Evolutionary conservation across 1,140 invertebrate species (phyloP).

Genomic region (Macrosteles quadrilineatus): DNA sequence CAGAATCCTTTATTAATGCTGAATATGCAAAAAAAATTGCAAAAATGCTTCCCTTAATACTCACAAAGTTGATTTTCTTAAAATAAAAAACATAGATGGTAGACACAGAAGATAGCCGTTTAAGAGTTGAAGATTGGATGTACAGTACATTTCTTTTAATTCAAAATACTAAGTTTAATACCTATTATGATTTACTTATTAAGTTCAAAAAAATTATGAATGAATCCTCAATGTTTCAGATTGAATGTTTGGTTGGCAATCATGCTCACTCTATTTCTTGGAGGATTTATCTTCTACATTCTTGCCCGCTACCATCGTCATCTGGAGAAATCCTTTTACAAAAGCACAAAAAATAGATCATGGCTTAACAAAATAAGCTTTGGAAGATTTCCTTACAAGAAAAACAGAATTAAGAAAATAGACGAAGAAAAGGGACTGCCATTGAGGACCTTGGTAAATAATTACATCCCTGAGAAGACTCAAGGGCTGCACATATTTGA

Average conservation of each 20-base stretch:
- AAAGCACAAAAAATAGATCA: neutral
- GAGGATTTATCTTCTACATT: slow-evolving; percentile 57
- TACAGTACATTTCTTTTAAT: too few relatives aligned
- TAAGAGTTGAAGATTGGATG: too few relatives aligned
- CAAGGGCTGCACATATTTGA: slow-evolving; percentile 66
- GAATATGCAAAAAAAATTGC: too few relatives aligned
- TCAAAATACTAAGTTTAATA: too few relatives aligned
- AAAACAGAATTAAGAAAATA: slow-evolving; percentile 2
- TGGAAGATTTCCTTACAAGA: neutral
- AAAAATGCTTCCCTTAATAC: too few relatives aligned
- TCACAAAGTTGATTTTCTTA: too few relatives aligned
- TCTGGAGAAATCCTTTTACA: neutral
- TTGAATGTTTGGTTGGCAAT: slow-evolving; percentile 64
- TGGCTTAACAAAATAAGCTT: neutral
- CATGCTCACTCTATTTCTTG: slow-evolving; percentile 58
- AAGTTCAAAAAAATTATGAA: too few relatives aligned
- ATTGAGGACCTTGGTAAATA: neutral
- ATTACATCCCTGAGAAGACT: neutral
- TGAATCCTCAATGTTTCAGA: too few relatives aligned
- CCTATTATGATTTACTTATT: too few relatives aligned
- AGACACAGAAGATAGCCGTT: too few relatives aligned
- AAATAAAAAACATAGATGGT: too few relatives aligned
- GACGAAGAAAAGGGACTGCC: neutral
- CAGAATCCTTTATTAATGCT: too few relatives aligned
- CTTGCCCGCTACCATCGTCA: slow-evolving; percentile 49